Conservation (phyloP, 2,113 vertebrate species). For the Stomatorhinus ivindoensis region DNA sequence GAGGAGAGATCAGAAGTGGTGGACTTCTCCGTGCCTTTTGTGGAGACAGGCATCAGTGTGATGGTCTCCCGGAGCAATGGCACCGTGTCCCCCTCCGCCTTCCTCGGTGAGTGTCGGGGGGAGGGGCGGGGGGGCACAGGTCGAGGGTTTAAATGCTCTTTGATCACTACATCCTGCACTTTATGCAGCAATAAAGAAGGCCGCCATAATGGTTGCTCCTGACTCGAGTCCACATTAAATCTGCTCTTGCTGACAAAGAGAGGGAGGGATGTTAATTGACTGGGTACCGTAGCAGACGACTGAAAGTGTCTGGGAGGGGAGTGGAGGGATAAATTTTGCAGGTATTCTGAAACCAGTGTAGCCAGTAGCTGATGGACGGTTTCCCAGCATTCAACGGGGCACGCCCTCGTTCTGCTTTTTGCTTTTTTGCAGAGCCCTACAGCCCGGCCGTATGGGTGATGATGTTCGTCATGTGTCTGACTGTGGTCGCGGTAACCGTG, state of each 20-base stretch:
- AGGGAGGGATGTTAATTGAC: background rate
- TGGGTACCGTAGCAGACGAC: background rate
- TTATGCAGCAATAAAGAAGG: background rate
- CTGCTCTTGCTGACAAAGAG: background rate
- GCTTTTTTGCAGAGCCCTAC: slow-evolving; percentile 70
- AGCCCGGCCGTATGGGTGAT: slow-evolving; percentile 94
- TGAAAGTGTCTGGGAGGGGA: too few species aligned
- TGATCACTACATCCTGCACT: background rate
- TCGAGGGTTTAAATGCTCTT: slow-evolving; percentile 16
- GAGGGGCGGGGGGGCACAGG: slow-evolving; percentile 28
- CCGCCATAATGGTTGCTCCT: background rate
- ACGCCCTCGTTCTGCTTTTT: background rate
- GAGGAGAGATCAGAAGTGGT: slow-evolving; percentile 84
- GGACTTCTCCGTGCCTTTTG: slow-evolving; percentile 86
- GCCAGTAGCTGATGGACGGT: background rate
- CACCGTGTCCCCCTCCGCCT: slow-evolving; percentile 83
- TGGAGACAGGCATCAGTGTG: slow-evolving; percentile 86
- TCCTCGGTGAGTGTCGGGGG: slow-evolving; percentile 65
- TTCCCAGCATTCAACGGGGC: background rate
- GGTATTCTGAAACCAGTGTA: background rate
- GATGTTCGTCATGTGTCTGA: slow-evolving; percentile 98
- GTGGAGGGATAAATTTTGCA: too few species aligned
- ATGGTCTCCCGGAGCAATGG: slow-evolving; percentile 89
- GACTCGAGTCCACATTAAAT: background rate
- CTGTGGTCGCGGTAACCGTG: slow-evolving; percentile 87